Evolutionary conservation across 2,113 vertebrate species (phyloP).

Genomic region (Anas platyrhynchos): DNA sequence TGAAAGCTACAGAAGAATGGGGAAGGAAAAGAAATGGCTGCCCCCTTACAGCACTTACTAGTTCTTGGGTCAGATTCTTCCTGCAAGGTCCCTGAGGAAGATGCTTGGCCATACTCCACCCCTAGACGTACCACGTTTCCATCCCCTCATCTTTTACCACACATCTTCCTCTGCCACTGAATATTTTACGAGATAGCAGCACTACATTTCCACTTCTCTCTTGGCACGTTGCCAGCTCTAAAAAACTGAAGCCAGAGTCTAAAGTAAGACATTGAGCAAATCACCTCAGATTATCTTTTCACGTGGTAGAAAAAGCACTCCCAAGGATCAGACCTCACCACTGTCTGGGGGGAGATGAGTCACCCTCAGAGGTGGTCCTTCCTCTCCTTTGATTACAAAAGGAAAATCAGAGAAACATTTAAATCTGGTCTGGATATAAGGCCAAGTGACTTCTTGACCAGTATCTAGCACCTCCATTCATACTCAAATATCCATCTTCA

Average conservation of each 20-base stretch:
- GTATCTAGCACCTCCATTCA: background rate
- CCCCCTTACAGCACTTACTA: background rate
- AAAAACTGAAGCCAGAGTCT: accelerated
- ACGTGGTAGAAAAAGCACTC: background rate
- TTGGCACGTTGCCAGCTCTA: accelerated
- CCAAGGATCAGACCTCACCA: background rate
- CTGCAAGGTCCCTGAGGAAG: accelerated
- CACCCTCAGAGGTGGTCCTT: accelerated
- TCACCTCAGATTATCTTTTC: background rate
- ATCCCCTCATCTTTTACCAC: background rate
- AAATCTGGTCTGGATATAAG: background rate
- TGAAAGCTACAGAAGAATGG: background rate
- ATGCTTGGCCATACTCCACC: accelerated
- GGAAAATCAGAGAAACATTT: background rate
- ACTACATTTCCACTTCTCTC: background rate
- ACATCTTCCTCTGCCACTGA: accelerated
- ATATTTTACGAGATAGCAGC: background rate
- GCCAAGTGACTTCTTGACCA: background rate
- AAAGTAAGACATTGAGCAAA: background rate
- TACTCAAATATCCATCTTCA: background rate
- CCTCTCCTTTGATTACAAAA: background rate
- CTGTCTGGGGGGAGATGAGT: accelerated
- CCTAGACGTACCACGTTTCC: accelerated
- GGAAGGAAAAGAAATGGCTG: background rate
- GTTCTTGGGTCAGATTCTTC: background rate